Conservation (phyloP, 1,140 invertebrate genomes). For the Drosophila tani region DNA sequence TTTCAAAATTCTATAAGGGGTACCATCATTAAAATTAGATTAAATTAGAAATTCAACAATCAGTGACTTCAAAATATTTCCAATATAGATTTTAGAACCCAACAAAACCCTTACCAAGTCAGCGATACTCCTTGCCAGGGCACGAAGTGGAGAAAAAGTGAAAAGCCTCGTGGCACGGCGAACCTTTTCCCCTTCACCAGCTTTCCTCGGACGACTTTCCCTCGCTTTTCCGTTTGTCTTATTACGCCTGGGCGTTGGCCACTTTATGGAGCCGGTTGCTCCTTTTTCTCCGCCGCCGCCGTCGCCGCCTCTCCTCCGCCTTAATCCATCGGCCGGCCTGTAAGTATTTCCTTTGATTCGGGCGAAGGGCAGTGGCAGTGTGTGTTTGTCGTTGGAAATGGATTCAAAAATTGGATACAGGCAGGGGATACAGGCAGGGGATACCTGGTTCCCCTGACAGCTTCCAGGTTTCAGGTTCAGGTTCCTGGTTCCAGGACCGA, state of each 20-base stretch:
- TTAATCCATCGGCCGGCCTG: slow-evolving; percentile 10
- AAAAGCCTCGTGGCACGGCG: slow-evolving; percentile 38
- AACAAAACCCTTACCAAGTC: neutral
- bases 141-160: neutral
- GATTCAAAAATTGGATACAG: slow-evolving; percentile 66
- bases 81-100: no score
- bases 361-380: slow-evolving; percentile 10
- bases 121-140: neutral
- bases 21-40: no score
- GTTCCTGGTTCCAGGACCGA: neutral
- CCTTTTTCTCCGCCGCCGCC: neutral
- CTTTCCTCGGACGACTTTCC: slow-evolving; percentile 4
- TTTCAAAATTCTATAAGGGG: no score
- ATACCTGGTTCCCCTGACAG: slow-evolving; percentile 15
- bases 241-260: slow-evolving; percentile 68
- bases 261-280: slow-evolving; percentile 27
- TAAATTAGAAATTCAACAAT: no score
- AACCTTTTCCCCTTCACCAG: slow-evolving; percentile 23
- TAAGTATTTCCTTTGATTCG: slow-evolving; percentile 39
- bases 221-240: slow-evolving; percentile 54
- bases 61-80: no score
- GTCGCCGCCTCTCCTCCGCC: neutral
- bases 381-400: slow-evolving; percentile 70
- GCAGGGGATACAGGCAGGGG: slow-evolving; percentile 15
- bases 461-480: slow-evolving; percentile 2